These are phyloP conservation scores for Uropetala carovei DNA, from an alignment of 2,888 invertebrate species.

Conservation along the genomic window DNA sequence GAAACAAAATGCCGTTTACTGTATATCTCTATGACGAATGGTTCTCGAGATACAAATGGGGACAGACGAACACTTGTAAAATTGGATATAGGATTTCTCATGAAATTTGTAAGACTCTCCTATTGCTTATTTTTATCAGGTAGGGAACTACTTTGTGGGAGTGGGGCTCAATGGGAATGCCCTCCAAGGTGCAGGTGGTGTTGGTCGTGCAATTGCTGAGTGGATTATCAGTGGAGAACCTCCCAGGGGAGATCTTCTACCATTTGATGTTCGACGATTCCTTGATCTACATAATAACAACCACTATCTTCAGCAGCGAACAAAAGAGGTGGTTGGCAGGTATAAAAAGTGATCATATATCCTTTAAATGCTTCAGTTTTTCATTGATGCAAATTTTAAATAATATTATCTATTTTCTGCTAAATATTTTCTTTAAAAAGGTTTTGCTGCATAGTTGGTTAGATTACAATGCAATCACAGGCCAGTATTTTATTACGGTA, in stretches of 20 bases:
- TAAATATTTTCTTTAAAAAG: no score
- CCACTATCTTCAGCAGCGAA: slow-evolving; percentile 80
- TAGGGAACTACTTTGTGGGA: slow-evolving; percentile 84
- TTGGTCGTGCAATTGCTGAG: slow-evolving; percentile 82
- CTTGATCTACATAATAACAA: slow-evolving; percentile 82
- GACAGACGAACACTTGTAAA: no score
- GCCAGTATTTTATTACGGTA: no score
- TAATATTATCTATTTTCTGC: no score
- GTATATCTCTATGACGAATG: no score
- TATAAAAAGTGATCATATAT: slow-evolving; percentile 54
- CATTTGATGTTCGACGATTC: slow-evolving; percentile 82
- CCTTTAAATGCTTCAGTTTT: background rate
- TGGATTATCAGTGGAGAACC: slow-evolving; percentile 83
- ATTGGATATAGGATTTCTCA: no score
- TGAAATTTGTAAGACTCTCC: background rate
- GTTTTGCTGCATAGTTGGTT: no score
- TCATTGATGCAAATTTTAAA: background rate
- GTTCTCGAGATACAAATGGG: no score
- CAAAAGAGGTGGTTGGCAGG: slow-evolving; percentile 82
- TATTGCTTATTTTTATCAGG: slow-evolving; percentile 71
- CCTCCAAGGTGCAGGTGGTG: slow-evolving; percentile 83
- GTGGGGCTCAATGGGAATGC: slow-evolving; percentile 85
- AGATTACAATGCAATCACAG: no score
- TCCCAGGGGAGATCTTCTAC: slow-evolving; percentile 78
- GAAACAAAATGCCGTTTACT: no score